Evolutionary conservation across 2,888 invertebrate species (phyloP), one percentile per base, ranked within the genome.

Genomic region (Xestia rhomboidea): DNA sequence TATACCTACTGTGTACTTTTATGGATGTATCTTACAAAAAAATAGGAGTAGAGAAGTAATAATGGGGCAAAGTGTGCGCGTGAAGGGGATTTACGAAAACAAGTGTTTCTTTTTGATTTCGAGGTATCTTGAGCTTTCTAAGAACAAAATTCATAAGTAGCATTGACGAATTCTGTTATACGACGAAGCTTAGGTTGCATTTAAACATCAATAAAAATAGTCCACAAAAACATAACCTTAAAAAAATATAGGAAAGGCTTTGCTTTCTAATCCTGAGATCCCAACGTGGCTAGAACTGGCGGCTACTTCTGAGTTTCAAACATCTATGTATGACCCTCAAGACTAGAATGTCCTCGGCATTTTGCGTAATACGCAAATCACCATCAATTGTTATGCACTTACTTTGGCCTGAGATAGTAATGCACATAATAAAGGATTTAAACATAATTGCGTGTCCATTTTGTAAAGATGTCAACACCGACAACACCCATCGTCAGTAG

Each of bases 381-480:
- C 70, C 77, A 62, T 51, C 63, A 76, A 80, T 86, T 72, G 79
- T 74, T 15, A 44, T 68, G 70, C 68, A 75, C 77, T 86, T 77
- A 77, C 70, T 74, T 77, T 38, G 18, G 24, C 57, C 69, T 6
- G 67, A 77, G 76, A 79, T 77, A 79, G 85, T 86, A 80, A 80
- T 83, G 62, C 64, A 74, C 75, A 66, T 77, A 73, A 76, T 85
- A 83, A 77, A 84, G 34, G 62, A 51, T 71, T 74, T 76, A 60
- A 57, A 77, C 81, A 76, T 76, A 83, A 84, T 88, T 77, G 83
- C 77, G 70, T 79, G 80, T 82, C 83, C 72, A 86, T 88, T 87
- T 83, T 84, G 82, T 83, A 70, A 85, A 88, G 87, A 88, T 88
- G 89, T 91, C 89, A 86, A 81, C 34, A 34, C 5, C 34, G 4